Conservation (phyloP, 2,888 invertebrate genomes). For the Athrips mouffetella region DNA sequence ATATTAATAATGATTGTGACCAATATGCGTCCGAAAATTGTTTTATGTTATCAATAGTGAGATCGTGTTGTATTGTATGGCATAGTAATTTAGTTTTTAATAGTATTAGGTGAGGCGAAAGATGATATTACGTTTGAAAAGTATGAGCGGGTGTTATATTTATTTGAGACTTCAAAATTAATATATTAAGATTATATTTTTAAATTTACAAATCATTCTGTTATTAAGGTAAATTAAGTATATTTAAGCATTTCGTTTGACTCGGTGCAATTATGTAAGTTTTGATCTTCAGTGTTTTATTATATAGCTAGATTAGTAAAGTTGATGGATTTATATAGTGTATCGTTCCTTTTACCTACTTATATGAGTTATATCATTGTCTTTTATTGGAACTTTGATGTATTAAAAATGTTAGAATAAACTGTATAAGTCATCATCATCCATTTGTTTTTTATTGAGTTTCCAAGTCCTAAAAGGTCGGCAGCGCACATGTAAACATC, state of each 20-base stretch:
- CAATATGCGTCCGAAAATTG: constrained; percentile 1
- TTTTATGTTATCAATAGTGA: constrained; percentile 42
- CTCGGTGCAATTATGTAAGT: constrained; percentile 67
- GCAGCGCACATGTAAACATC: too few relatives aligned
- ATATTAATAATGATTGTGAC: not conserved
- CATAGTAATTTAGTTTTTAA: constrained; percentile 40
- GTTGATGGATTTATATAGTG: constrained; percentile 36
- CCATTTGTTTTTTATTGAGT: constrained; percentile 36
- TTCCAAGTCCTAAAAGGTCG: too few relatives aligned
- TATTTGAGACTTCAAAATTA: constrained; percentile 55
- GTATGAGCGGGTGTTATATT: constrained; percentile 42
- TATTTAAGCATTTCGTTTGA: constrained; percentile 57
- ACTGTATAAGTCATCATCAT: constrained; percentile 41
- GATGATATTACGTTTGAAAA: constrained; percentile 30
- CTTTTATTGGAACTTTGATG: constrained; percentile 40
- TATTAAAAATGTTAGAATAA: constrained; percentile 60
- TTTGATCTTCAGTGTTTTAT: constrained; percentile 48
- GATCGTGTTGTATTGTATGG: constrained; percentile 48
- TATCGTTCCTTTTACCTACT: constrained; percentile 42
- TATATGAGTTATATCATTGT: constrained; percentile 41
- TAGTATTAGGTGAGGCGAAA: constrained; percentile 47
- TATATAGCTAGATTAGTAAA: constrained; percentile 39
- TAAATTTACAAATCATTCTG: constrained; percentile 39
- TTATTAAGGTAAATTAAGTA: constrained; percentile 39
- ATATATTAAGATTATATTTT: constrained; percentile 48